phyloP scores from a whole-genome alignment of 2,888 invertebrate species.

The Lasioglossum zephyrum region DNA sequence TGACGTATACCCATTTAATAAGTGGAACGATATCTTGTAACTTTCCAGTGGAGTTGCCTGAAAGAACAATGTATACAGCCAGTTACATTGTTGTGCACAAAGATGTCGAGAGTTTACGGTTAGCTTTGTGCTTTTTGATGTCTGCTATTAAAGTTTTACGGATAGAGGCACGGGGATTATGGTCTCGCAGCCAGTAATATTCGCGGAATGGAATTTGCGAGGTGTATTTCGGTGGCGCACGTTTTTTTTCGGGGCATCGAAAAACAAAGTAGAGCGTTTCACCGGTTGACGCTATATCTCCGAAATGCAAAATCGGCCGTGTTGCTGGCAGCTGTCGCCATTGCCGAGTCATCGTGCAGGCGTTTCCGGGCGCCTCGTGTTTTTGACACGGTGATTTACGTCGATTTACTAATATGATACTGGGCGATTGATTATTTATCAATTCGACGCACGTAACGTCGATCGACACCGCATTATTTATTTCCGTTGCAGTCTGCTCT shows the following conservation, averaged over 20 bases:
- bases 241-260: constrained; percentile 35
- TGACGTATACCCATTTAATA: not conserved
- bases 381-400: constrained; percentile 70
- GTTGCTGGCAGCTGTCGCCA: constrained; percentile 73
- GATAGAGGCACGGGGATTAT: not conserved
- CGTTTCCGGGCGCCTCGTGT: constrained; percentile 62
- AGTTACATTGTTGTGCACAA: not conserved
- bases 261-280: constrained; percentile 52
- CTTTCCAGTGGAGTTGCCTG: not conserved
- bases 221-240: not conserved
- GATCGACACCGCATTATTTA: constrained; percentile 58
- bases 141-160: not conserved
- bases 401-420: constrained; percentile 57
- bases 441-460: constrained; percentile 54
- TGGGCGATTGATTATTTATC: constrained; percentile 70
- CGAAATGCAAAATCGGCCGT: constrained; percentile 68
- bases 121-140: not conserved
- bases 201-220: not conserved
- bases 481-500: constrained; percentile 16
- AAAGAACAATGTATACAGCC: not conserved
- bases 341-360: constrained; percentile 54
- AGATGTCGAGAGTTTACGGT: not conserved
- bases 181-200: not conserved
- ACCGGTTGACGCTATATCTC: constrained; percentile 43
- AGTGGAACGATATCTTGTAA: not conserved